A percentile compares a stretch with the other conserved stretches of the same genome.
These are phyloP conservation scores for Philereme transversata DNA, from an alignment of 2,888 invertebrate species.

Conservation along the genomic window DNA sequence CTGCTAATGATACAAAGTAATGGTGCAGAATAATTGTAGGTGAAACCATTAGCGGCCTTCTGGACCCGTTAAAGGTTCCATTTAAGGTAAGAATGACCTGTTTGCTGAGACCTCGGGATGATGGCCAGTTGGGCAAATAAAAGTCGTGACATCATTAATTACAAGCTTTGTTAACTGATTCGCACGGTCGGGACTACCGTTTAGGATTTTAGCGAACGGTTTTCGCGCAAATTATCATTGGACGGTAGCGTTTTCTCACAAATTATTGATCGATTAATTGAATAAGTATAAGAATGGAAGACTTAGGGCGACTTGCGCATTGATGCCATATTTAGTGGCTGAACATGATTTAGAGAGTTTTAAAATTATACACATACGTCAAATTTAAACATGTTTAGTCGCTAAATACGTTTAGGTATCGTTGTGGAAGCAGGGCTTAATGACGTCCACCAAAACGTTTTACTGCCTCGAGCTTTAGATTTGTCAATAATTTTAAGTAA, in stretches of 20 bases:
- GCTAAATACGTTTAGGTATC: too few species aligned
- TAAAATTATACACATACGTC: too few species aligned
- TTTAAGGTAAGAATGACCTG: slow-evolving; percentile 68
- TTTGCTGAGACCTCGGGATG: slow-evolving; percentile 57
- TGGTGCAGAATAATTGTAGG: slow-evolving; percentile 73
- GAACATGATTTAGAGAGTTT: too few species aligned
- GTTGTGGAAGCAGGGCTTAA: too few species aligned
- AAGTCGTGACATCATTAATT: slow-evolving; percentile 74
- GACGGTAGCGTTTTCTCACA: slow-evolving; percentile 2
- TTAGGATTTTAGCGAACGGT: slow-evolving; percentile 14
- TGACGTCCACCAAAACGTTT: too few species aligned
- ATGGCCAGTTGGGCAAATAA: slow-evolving; percentile 71
- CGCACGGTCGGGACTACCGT: slow-evolving; percentile 41
- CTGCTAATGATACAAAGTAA: slow-evolving; percentile 75
- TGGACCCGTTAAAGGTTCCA: slow-evolving; percentile 56
- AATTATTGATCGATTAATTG: slow-evolving; percentile 21
- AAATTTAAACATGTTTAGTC: too few species aligned
- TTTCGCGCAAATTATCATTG: slow-evolving; percentile 8
- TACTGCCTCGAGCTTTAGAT: too few species aligned
- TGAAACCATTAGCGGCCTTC: slow-evolving; percentile 61
- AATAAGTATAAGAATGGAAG: not conserved
- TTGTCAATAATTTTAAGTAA: too few species aligned
- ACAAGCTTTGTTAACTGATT: slow-evolving; percentile 56
- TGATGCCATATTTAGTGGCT: too few species aligned
- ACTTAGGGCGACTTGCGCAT: too few species aligned